These are phyloP conservation scores for Mayetiola destructor DNA, from an alignment of 2,888 invertebrate genomes.

Conservation along the genomic window DNA sequence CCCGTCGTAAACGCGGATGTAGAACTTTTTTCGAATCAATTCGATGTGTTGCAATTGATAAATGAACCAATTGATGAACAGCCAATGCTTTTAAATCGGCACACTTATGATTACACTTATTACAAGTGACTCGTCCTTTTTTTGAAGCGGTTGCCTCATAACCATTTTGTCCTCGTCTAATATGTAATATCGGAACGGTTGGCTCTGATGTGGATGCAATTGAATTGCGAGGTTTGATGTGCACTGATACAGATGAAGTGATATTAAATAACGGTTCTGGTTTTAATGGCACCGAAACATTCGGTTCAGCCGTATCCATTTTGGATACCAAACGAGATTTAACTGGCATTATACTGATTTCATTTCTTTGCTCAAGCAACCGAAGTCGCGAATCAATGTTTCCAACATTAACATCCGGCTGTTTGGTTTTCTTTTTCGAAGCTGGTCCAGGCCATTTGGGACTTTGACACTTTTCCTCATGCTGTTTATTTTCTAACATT, in stretches of 20 bases:
- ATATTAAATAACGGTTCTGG: constrained; percentile 13
- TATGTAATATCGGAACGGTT: background rate
- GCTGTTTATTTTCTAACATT: constrained; percentile 13
- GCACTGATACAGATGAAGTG: constrained; percentile 12
- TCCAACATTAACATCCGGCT: background rate
- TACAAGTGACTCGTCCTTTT: constrained; percentile 16
- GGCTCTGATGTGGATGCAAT: background rate
- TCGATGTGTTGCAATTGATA: constrained; percentile 15
- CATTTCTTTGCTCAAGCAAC: background rate
- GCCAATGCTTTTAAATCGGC: constrained; percentile 21
- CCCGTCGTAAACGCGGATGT: constrained; percentile 6
- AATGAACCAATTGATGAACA: constrained; percentile 26
- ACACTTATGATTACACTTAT: constrained; percentile 17
- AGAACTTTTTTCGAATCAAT: background rate
- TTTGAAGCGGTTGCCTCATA: background rate
- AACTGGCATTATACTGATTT: background rate
- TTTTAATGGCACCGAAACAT: background rate
- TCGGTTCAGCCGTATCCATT: background rate
- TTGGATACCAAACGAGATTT: background rate
- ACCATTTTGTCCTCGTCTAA: background rate
- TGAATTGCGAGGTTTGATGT: constrained; percentile 2
- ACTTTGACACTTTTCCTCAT: background rate
- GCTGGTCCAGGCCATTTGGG: background rate
- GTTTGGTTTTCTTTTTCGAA: background rate
- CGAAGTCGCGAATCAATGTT: background rate